Evolutionary conservation across 2,888 invertebrate genomes (phyloP).

Genomic region (Oithona nana): DNA sequence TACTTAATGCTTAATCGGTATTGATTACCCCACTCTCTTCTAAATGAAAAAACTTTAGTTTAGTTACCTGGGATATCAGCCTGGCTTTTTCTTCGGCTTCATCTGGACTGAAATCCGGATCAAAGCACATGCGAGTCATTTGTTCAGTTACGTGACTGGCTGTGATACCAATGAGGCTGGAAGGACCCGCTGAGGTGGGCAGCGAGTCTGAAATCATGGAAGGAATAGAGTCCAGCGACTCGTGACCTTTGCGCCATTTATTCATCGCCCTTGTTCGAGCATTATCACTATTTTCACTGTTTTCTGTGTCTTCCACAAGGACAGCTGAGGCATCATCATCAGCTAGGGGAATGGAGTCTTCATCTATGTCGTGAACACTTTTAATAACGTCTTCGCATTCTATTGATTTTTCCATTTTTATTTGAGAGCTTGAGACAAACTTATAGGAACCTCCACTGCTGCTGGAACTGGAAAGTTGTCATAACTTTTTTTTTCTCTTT

Average conservation of each 20-base stretch:
- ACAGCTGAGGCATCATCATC: conserved; percentile 8
- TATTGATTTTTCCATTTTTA: too few relatives aligned
- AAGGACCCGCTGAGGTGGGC: not conserved
- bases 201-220: not conserved
- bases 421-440: too few relatives aligned
- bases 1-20: too few relatives aligned
- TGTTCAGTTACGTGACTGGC: not conserved
- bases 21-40: too few relatives aligned
- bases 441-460: too few relatives aligned
- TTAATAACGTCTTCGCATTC: too few relatives aligned
- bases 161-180: not conserved
- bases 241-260: not conserved
- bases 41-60: too few relatives aligned
- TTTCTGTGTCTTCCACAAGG: not conserved
- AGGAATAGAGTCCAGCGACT: conserved; percentile 8
- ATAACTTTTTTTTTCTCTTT: too few relatives aligned
- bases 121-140: conserved; percentile 25
- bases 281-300: not conserved
- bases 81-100: conserved; percentile 95
- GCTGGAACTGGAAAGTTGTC: too few relatives aligned
- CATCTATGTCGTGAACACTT: too few relatives aligned
- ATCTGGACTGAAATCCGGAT: conserved; percentile 50
- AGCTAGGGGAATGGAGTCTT: conserved; percentile 9
- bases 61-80: conserved; percentile 56
- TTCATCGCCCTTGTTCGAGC: not conserved